Conservation (phyloP, 2,888 invertebrate species). For the Cheilosia scutellata region DNA sequence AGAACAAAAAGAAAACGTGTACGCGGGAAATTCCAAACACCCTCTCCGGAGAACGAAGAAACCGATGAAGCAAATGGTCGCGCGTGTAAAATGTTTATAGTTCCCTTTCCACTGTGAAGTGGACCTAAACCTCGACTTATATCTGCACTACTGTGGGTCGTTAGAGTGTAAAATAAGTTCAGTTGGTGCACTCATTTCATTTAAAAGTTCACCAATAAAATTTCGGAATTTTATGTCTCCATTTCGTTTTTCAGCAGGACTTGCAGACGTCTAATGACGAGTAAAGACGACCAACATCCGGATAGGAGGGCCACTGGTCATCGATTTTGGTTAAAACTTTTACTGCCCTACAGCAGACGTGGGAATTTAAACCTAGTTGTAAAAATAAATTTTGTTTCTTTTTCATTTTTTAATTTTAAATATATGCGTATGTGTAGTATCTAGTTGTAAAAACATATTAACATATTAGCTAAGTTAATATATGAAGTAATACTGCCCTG, state of each 20-base stretch:
- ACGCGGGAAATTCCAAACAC: conserved; percentile 42
- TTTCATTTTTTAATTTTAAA: too few relatives aligned
- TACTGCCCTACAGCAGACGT: neutral
- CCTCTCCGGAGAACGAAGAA: conserved; percentile 12
- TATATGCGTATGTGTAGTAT: too few relatives aligned
- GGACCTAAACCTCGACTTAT: conserved; percentile 53
- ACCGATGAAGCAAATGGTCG: conserved; percentile 60
- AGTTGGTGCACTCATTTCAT: conserved; percentile 59
- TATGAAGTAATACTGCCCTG: too few relatives aligned
- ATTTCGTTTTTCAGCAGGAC: conserved; percentile 25
- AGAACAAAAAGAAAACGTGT: conserved; percentile 6
- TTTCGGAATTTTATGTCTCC: conserved; percentile 49
- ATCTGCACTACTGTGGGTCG: conserved; percentile 48
- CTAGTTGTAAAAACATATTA: too few relatives aligned
- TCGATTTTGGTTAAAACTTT: neutral
- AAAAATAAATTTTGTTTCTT: too few relatives aligned
- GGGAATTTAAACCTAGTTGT: neutral
- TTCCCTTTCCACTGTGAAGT: conserved; percentile 15
- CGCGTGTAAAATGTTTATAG: conserved; percentile 68
- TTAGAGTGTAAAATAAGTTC: conserved; percentile 50
- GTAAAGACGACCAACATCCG: neutral
- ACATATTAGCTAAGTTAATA: too few relatives aligned
- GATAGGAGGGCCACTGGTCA: neutral
- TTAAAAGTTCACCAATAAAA: conserved; percentile 68
- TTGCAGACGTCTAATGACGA: neutral